Conservation (phyloP, 2,113 vertebrate species). For the Gymnobelideus leadbeateri region DNA sequence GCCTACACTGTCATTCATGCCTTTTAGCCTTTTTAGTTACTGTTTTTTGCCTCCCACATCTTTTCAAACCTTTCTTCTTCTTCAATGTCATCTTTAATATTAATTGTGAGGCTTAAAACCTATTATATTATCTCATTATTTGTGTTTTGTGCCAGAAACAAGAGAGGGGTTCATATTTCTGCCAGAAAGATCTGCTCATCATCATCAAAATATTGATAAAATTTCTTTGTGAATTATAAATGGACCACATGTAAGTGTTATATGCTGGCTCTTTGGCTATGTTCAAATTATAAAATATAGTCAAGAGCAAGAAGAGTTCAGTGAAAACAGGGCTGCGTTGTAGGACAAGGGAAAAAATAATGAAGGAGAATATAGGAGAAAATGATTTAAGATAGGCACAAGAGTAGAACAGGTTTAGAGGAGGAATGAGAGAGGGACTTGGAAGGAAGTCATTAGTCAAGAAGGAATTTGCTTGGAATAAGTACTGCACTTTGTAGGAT, state of each 20-base stretch:
- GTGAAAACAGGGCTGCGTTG: not conserved
- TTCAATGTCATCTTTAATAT: not conserved
- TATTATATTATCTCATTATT: constrained; percentile 6
- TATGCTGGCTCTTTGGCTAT: no score
- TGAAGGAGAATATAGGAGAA: not conserved
- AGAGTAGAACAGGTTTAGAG: no score
- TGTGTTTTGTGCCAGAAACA: constrained; percentile 2
- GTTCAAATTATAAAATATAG: no score
- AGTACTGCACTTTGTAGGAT: no score
- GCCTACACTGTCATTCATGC: not conserved
- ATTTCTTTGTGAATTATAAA: not conserved
- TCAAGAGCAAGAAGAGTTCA: no score
- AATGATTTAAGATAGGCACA: not conserved
- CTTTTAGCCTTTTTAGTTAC: not conserved
- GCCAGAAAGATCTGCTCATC: not conserved
- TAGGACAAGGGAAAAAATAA: not conserved
- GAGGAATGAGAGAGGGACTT: no score
- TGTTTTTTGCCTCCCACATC: not conserved
- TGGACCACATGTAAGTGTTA: no score
- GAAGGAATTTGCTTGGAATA: no score
- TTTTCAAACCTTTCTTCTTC: not conserved
- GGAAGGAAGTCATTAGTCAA: no score
- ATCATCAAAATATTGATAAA: fast-evolving
- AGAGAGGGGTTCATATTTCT: not conserved
- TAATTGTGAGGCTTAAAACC: constrained; percentile 9